These are phyloP conservation scores for Oxyura jamaicensis DNA, from an alignment of 2,113 vertebrate genomes.

Conservation along the genomic window DNA sequence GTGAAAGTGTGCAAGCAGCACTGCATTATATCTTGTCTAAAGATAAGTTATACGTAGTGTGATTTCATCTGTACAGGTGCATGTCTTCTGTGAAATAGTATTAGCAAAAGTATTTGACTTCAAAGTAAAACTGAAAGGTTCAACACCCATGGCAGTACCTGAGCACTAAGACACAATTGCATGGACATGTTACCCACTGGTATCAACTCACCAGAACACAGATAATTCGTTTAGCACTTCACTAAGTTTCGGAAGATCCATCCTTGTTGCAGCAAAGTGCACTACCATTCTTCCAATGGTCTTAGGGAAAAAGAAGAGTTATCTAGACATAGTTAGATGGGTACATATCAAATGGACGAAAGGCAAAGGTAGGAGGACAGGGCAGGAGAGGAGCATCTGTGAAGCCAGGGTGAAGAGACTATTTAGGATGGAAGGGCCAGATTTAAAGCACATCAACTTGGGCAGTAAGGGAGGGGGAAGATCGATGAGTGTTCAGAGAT, in stretches of 20 bases:
- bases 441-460: not conserved
- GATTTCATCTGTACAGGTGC: slow-evolving; percentile 28
- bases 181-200: not conserved
- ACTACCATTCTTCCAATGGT: not conserved
- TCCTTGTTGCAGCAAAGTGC: not conserved
- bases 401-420: not conserved
- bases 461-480: not conserved
- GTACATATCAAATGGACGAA: not conserved
- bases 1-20: slow-evolving; percentile 24
- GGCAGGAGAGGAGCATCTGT: not conserved
- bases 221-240: not conserved
- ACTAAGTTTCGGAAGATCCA: not conserved
- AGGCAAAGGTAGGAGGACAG: not conserved
- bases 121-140: not conserved
- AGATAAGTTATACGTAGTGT: slow-evolving; percentile 27
- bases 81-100: slow-evolving; percentile 44
- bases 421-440: not conserved
- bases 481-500: not conserved
- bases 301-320: not conserved
- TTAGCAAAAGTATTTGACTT: slow-evolving; percentile 38
- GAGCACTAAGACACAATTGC: not conserved
- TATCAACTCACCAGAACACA: not conserved
- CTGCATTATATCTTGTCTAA: slow-evolving; percentile 8
- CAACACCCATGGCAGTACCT: not conserved
- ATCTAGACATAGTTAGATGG: too few species aligned